Evolutionary conservation across 2,888 invertebrate species (phyloP).

Genomic region (Eristalis intricaria): DNA sequence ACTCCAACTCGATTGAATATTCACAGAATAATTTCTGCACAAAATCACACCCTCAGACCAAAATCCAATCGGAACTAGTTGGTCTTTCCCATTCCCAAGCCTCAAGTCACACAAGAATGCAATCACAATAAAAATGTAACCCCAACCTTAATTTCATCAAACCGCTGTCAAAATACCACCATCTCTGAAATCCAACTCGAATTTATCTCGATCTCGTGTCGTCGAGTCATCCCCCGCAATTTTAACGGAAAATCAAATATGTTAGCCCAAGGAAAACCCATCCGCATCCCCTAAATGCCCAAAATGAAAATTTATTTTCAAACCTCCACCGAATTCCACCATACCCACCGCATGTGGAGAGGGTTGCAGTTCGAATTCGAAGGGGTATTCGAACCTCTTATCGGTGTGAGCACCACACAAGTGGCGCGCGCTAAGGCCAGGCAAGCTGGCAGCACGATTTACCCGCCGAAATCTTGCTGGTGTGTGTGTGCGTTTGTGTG

Average conservation of each 20-base stretch:
- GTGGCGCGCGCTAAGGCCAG: constrained; percentile 22
- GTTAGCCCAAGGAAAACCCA: neutral
- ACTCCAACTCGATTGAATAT: too few species aligned
- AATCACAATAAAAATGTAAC: constrained; percentile 22
- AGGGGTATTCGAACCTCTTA: constrained; percentile 37
- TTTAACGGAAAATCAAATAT: neutral
- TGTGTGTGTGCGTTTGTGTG: constrained; percentile 59
- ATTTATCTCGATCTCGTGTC: neutral
- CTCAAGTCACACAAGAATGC: neutral
- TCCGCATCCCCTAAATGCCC: constrained; percentile 25
- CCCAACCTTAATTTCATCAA: constrained; percentile 25
- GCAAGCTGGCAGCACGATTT: constrained; percentile 68
- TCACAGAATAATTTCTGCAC: too few species aligned
- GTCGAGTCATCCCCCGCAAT: neutral
- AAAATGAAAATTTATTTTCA: constrained; percentile 51
- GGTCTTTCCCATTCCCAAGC: neutral
- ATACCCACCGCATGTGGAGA: constrained; percentile 31
- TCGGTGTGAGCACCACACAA: constrained; percentile 30
- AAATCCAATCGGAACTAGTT: too few species aligned
- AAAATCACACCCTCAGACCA: too few species aligned
- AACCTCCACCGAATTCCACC: constrained; percentile 34
- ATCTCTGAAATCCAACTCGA: constrained; percentile 7
- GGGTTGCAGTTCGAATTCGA: constrained; percentile 60
- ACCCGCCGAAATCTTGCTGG: constrained; percentile 62
- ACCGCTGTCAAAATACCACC: neutral